Conservation (phyloP, 2,888 invertebrate species). For the Tinea pellionella region DNA sequence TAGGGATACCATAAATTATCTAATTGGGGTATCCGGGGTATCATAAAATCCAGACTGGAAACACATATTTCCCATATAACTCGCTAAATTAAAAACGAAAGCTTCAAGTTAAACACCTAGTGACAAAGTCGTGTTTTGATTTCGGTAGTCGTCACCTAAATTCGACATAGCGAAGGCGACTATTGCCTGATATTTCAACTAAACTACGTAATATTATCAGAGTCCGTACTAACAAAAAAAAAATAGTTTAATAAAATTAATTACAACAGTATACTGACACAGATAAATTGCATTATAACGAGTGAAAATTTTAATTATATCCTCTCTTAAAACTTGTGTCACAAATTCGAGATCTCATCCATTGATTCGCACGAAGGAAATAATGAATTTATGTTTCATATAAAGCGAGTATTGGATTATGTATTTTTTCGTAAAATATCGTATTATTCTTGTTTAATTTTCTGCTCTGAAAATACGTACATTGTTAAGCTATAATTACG, state of each 20-base stretch:
- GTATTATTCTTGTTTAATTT: neutral
- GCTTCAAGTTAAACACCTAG: too few relatives aligned
- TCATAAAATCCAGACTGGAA: too few relatives aligned
- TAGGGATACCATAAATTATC: too few relatives aligned
- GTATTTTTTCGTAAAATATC: neutral
- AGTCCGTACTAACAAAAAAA: too few relatives aligned
- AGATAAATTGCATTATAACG: constrained; percentile 4
- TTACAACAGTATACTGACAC: neutral
- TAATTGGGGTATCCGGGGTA: too few relatives aligned
- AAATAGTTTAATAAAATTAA: neutral
- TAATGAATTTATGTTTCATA: neutral
- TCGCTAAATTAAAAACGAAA: too few relatives aligned
- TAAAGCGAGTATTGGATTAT: neutral
- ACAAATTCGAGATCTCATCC: neutral
- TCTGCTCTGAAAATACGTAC: neutral
- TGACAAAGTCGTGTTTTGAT: too few relatives aligned
- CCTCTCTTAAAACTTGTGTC: neutral
- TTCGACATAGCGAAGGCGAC: too few relatives aligned
- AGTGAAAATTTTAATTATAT: neutral
- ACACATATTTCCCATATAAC: too few relatives aligned
- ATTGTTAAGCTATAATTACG: constrained; percentile 8
- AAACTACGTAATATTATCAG: too few relatives aligned
- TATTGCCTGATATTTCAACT: too few relatives aligned
- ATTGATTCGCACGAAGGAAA: neutral
- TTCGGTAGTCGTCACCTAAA: too few relatives aligned